Evolutionary conservation across 2,797 vertebrate species (phyloP), one percentile per base, ranked within the genome.

Genomic region (Chiroxiphia lanceolata): DNA sequence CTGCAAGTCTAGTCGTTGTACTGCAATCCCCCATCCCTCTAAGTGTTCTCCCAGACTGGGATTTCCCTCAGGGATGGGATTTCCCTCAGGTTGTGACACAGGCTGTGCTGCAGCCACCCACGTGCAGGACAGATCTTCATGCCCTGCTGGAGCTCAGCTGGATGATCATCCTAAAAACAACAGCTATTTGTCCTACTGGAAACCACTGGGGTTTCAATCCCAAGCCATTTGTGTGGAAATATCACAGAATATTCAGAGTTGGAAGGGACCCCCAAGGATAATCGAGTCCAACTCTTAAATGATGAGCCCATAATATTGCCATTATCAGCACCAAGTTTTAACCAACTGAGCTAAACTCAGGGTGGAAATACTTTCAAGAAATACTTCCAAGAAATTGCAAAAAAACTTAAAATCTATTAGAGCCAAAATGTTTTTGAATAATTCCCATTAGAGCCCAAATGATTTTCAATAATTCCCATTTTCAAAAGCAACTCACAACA

Each of bases 131-230:
- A 56, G 14, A 50, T 6, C 7, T 34, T 19, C 4, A 3, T 7
- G 11, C 45, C 15, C 4, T 1, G 27, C 36, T 80, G 50, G 72
- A 74, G 42, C 36, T 10, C 29, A 42, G 23, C 57, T 45, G 67
- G 56, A 8, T 42, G 42, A 50, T 17, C 53, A 53, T 21, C 63
- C 65, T 57, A 33, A 56, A 68, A 75, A 12, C 63, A 48, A 5
- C 0, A 71, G 15, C 1, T 29, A 3, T 13, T 22, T 65, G 40
- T 63, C 34, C 12, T 19, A 0, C 19, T 3, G 1, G 40, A 45
- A 89, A 54, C 2, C 34, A 13, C 0, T 26, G 27, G 20, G 42
- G 6, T 78, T 83, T 68, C 34, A 36, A 48, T 50, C n/a, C 23
- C 53, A 57, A 82, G 15, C 8, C 21, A 53, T 18, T 9, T 27